phyloP scores from a whole-genome alignment of 2,888 invertebrate genomes.

The Cerceris ruficornis region DNA sequence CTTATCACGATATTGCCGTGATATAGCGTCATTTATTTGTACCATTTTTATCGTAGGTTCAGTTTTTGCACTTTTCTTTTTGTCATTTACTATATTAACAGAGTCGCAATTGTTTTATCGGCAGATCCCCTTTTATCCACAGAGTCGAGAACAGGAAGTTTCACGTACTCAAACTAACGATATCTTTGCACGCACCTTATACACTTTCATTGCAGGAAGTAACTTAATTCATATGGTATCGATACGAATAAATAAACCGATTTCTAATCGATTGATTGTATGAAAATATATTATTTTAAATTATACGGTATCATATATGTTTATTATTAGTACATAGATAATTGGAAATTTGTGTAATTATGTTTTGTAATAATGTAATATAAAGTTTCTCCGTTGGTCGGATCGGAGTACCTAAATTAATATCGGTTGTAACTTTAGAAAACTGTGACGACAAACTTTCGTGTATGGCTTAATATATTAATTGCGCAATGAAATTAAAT shows the following conservation, averaged over 20 bases:
- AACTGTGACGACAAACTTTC: too few relatives aligned
- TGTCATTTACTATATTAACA: background rate
- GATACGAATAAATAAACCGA: background rate
- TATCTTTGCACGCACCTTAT: background rate
- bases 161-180: background rate
- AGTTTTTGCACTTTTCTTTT: background rate
- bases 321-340: too few relatives aligned
- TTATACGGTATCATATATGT: too few relatives aligned
- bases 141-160: background rate
- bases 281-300: too few relatives aligned
- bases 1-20: background rate
- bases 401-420: too few relatives aligned
- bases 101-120: background rate
- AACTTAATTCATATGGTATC: background rate
- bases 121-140: background rate
- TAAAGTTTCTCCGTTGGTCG: too few relatives aligned
- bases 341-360: too few relatives aligned
- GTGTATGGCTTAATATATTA: too few relatives aligned
- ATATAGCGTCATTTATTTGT: conserved; percentile 1
- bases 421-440: too few relatives aligned
- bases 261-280: background rate
- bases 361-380: too few relatives aligned
- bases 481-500: too few relatives aligned
- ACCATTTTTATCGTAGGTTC: conserved; percentile 1
- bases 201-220: background rate